Percentiles rank a stretch among this genome's conserved stretches.
Conservation (phyloP, 2,113 vertebrate genomes). For the Lagopus leucura region DNA sequence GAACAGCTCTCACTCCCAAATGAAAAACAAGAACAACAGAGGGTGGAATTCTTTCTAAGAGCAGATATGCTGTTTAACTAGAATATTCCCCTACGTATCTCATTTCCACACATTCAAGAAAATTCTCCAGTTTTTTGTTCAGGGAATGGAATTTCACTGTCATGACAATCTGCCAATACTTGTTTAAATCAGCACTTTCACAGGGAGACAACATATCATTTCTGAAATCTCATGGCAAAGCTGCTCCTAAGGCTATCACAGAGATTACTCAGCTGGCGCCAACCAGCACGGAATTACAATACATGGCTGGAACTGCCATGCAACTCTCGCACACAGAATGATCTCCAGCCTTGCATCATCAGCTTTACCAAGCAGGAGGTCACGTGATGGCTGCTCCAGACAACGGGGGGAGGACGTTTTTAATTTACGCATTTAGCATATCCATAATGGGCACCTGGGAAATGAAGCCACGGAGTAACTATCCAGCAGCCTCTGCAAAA, state of each 20-base stretch:
- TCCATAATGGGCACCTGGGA: conserved; percentile 27
- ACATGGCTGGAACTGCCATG: neutral
- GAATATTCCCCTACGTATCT: neutral
- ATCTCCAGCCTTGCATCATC: conserved; percentile 50
- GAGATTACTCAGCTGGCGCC: conserved; percentile 39
- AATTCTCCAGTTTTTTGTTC: neutral
- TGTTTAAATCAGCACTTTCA: conserved; percentile 55
- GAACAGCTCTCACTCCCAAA: neutral
- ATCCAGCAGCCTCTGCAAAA: conserved; percentile 26
- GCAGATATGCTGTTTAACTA: neutral
- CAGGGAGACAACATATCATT: neutral
- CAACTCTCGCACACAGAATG: conserved; percentile 6
- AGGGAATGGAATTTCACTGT: neutral
- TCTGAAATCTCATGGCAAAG: conserved; percentile 52
- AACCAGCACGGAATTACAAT: neutral
- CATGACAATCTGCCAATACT: conserved; percentile 35
- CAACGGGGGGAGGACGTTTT: conserved; percentile 24
- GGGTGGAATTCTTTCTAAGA: neutral
- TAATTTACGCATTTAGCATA: conserved; percentile 21
- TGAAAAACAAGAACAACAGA: neutral
- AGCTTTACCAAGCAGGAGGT: neutral
- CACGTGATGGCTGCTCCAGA: conserved; percentile 40
- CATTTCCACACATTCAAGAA: neutral
- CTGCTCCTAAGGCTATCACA: conserved; percentile 61
- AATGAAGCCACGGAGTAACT: neutral